A percentile compares a stretch with the other conserved stretches of the same genome.
phyloP scores from a whole-genome alignment of 2,113 vertebrate species.

The Lanius collurio region DNA sequence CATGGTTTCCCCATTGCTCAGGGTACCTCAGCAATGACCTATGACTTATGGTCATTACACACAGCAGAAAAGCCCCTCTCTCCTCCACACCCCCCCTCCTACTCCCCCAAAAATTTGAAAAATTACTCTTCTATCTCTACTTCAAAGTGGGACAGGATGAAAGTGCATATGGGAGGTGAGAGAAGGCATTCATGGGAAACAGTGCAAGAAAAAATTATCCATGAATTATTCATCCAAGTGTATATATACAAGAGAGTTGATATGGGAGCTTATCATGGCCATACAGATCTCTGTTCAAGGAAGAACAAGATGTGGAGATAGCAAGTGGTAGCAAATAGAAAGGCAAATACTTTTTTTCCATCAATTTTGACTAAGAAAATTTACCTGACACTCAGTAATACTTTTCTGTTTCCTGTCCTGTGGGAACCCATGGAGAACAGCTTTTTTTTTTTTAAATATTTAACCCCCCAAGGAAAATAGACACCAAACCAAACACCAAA shows the following conservation, averaged over 20 bases:
- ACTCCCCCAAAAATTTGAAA: accelerated
- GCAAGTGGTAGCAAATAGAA: not conserved
- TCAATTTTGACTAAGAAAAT: not conserved
- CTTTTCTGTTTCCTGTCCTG: not conserved
- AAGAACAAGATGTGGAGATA: not conserved
- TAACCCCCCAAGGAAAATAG: not conserved
- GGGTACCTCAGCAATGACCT: not conserved
- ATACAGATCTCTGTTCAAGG: not conserved
- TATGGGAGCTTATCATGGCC: not conserved
- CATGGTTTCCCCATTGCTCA: not conserved
- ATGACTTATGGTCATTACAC: not conserved
- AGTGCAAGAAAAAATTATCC: not conserved
- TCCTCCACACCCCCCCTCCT: accelerated
- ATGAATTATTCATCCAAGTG: not conserved
- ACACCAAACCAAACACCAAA: not conserved
- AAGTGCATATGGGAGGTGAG: not conserved
- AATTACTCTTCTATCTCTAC: not conserved
- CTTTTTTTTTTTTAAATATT: too few relatives aligned
- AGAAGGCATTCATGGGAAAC: not conserved
- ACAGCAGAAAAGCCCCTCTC: not conserved
- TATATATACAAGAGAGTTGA: not conserved
- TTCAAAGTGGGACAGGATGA: not conserved
- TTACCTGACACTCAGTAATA: not conserved
- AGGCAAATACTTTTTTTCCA: not conserved
- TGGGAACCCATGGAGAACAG: not conserved